These are phyloP conservation scores for Tragelaphus strepsiceros DNA, from an alignment of 2,113 vertebrate genomes.

Conservation along the genomic window DNA sequence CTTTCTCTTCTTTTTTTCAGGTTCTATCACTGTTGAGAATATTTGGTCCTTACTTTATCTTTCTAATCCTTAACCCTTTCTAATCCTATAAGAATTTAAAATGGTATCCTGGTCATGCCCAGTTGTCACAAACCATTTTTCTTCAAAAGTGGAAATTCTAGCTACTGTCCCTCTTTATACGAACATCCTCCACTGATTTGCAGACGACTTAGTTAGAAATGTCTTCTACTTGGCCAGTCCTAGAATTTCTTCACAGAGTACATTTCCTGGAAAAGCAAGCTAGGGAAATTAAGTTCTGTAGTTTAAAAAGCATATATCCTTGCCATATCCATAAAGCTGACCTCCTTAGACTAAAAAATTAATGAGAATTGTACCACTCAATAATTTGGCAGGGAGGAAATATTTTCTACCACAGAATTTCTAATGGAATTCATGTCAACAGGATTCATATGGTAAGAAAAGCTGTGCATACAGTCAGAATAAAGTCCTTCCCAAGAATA, in stretches of 20 bases:
- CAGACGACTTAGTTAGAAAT: background rate
- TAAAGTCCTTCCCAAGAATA: constrained; percentile 20
- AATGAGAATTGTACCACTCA: background rate
- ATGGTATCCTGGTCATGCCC: background rate
- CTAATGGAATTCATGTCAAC: background rate
- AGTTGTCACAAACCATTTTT: background rate
- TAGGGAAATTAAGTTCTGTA: background rate
- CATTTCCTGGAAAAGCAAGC: background rate
- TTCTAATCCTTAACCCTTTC: background rate
- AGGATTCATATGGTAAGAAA: constrained; percentile 21
- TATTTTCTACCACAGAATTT: background rate
- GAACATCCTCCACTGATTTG: background rate
- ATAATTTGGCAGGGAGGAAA: background rate
- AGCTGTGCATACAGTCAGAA: background rate
- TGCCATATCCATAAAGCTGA: background rate
- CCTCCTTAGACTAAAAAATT: background rate
- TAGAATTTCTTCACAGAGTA: background rate
- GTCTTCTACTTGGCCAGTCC: background rate
- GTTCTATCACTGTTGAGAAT: background rate
- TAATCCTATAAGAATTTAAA: background rate
- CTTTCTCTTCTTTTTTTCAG: background rate
- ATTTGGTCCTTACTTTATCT: background rate
- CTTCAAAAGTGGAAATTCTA: background rate
- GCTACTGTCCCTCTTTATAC: background rate
- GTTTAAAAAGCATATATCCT: background rate